A percentile compares a stretch with the other conserved stretches of the same genome.
Evolutionary conservation across 1,140 invertebrate genomes (phyloP).

Genomic region (Pseudomyrmex dendroicus): DNA sequence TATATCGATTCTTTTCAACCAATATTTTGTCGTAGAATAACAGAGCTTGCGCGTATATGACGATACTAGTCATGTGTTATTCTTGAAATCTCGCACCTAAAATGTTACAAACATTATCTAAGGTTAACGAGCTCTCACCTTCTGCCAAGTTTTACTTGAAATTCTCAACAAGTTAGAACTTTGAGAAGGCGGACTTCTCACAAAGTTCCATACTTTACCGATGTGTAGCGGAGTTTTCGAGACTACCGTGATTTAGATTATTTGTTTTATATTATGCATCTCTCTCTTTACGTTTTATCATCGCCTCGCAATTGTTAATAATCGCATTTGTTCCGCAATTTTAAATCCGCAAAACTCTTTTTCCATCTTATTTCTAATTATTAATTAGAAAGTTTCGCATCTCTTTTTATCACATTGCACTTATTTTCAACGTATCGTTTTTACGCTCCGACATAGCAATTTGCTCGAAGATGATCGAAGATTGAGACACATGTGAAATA

Average conservation of each 20-base stretch:
- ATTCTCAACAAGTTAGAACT: conserved; percentile 38
- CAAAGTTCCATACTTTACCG: conserved; percentile 34
- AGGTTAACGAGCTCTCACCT: conserved; percentile 44
- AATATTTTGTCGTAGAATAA: neutral
- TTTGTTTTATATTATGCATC: conserved; percentile 28
- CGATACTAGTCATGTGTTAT: conserved; percentile 2
- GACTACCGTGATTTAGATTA: conserved; percentile 23
- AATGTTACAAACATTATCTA: conserved; percentile 34
- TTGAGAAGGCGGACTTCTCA: conserved; percentile 1
- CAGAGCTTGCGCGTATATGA: neutral
- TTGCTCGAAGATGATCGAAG: neutral
- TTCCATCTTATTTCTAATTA: no score
- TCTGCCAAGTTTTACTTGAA: conserved; percentile 24
- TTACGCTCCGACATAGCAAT: neutral
- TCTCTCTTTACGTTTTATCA: conserved; percentile 31
- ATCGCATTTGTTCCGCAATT: neutral
- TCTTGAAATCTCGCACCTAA: conserved; percentile 36
- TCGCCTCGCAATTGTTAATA: conserved; percentile 6
- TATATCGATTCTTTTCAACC: no score
- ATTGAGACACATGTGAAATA: neutral
- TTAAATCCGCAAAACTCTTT: no score
- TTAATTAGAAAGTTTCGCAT: no score
- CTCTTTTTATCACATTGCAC: neutral
- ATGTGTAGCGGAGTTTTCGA: conserved; percentile 28
- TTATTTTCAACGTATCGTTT: neutral